These are phyloP conservation scores for Zygaena filipendulae DNA, from an alignment of 2,888 invertebrate genomes.

Conservation along the genomic window DNA sequence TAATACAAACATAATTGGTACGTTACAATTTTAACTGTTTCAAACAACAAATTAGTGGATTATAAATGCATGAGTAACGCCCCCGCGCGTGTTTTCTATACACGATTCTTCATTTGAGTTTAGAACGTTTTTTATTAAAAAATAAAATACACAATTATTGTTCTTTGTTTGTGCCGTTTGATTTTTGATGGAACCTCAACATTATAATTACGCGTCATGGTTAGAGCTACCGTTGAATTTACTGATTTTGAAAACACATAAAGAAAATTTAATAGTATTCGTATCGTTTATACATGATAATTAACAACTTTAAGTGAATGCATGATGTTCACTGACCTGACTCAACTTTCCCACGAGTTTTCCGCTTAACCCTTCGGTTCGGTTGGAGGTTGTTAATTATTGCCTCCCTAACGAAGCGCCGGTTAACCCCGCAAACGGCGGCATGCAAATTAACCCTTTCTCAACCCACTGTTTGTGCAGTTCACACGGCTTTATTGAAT, in stretches of 20 bases:
- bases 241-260: conserved; percentile 3
- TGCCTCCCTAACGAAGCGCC: conserved; percentile 60
- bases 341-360: conserved; percentile 57
- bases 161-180: background rate
- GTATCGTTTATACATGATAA: conserved; percentile 17
- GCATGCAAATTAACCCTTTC: conserved; percentile 68
- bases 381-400: conserved; percentile 41
- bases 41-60: conserved; percentile 64
- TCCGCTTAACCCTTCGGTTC: conserved; percentile 31
- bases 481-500: conserved; percentile 64
- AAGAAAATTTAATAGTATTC: conserved; percentile 1
- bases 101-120: conserved; percentile 61
- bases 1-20: conserved; percentile 64
- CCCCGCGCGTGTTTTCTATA: conserved; percentile 40
- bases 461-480: conserved; percentile 49
- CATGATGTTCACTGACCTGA: conserved; percentile 48
- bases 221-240: too few relatives aligned
- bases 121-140: conserved; percentile 21
- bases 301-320: too few relatives aligned
- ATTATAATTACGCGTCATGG: too few relatives aligned
- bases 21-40: conserved; percentile 54
- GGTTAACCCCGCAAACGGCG: conserved; percentile 60
- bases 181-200: too few relatives aligned
- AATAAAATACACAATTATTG: conserved; percentile 12
- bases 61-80: conserved; percentile 60